Evolutionary conservation across 1,140 invertebrate species (phyloP).

Genomic region (Reticulitermes speratus): DNA sequence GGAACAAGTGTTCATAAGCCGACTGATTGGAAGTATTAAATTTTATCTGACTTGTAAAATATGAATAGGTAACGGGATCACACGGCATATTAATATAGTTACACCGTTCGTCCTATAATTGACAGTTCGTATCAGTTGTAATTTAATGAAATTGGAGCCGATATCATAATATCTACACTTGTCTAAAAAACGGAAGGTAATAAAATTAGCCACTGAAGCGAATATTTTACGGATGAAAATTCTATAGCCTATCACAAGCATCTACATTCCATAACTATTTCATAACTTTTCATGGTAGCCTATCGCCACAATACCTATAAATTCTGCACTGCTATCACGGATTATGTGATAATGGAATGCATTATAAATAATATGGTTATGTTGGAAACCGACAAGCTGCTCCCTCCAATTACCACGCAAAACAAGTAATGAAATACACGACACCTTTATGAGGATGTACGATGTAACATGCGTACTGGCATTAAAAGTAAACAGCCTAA

Average conservation of each 20-base stretch:
- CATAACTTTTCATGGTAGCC: neutral
- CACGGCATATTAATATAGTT: neutral
- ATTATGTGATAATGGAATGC: neutral
- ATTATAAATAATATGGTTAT: constrained; percentile 20
- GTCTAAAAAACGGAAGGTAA: neutral
- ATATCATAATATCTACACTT: constrained; percentile 4
- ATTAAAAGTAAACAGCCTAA: neutral
- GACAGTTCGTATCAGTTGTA: neutral
- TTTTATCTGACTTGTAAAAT: neutral
- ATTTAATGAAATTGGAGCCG: neutral
- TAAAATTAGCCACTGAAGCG: neutral
- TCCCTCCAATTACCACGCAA: neutral
- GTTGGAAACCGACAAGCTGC: neutral
- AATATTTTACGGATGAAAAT: constrained; percentile 6
- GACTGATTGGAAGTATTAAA: neutral
- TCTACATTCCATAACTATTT: constrained; percentile 9
- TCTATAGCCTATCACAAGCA: neutral
- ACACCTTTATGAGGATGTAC: neutral
- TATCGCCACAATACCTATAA: neutral
- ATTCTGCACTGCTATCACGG: neutral
- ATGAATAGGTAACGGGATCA: neutral
- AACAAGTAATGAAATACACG: neutral
- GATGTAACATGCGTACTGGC: neutral
- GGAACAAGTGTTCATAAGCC: too few species aligned
- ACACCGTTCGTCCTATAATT: neutral